Evolutionary conservation across 2,113 vertebrate genomes (phyloP), one percentile per base, ranked within the genome.

Genomic region (Terrapene triunguis): DNA sequence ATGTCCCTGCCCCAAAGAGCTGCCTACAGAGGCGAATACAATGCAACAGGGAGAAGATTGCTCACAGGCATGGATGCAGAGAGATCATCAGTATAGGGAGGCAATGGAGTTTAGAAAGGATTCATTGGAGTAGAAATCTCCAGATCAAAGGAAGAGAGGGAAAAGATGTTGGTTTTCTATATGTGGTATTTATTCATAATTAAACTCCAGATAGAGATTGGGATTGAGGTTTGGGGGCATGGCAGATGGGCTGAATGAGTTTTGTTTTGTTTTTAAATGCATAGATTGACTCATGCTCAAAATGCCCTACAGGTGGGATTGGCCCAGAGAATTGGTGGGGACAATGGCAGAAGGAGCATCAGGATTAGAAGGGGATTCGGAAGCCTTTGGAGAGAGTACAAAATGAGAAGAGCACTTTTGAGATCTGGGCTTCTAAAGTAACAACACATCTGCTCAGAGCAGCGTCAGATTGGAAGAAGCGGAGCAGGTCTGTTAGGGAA

Each of bases 381-480:
- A 69, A 57, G 72, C 42, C 72, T 87, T 35, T 24, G 53, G 38
- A 62, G 53, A 14, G 29, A 51, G 13, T 13, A 2, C 44, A 86
- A 84, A 35, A 5, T 44, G 55, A 82, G 35, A 76, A 53, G 44
- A 35, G 76, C 89, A 42, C 27, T 87, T 78, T 14, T 17, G 82
- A 82, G 3, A 17, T 3, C 9, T 8, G 0, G 32, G n/a, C 7
- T 35, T 19, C 50, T 76, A 0, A 0, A 54, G 16, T 5, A 38
- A 48, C 55, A 1, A 21, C 69, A 74, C 21, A 4, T 48, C n/a
- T 47, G 74, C 74, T 21, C 27, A 19, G 22, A 38, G 48, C 69
- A 83, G 44, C 51, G 48, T 53, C n/a, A 42, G 53, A 1, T 3
- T 76, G 10, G 62, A 32, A 62, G 65, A 22, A 88, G 76, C 84